phyloP scores from a whole-genome alignment of 2,113 vertebrate genomes.

The Isichthys henryi region DNA sequence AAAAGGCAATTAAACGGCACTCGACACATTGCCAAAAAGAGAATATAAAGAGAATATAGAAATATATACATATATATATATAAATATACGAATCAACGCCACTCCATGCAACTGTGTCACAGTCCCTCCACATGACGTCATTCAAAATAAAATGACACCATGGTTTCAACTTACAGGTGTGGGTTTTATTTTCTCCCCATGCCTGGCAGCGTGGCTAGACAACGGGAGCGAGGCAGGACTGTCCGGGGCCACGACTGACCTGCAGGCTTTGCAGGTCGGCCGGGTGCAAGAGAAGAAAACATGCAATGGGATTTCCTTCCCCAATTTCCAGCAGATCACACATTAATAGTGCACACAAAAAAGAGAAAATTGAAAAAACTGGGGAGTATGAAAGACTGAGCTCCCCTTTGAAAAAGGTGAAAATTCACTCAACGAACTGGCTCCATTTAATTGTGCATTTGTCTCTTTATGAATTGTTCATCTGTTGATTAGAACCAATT shows the following conservation, averaged over 20 bases:
- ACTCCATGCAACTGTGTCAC: conserved; percentile 73
- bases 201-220: conserved; percentile 60
- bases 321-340: background rate
- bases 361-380: background rate
- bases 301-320: conserved; percentile 57
- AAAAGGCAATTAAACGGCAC: conserved; percentile 59
- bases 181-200: conserved; percentile 54
- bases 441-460: background rate
- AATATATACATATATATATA: conserved; percentile 29
- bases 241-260: conserved; percentile 66
- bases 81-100: conserved; percentile 53
- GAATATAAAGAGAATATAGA: conserved; percentile 29
- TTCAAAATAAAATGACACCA: conserved; percentile 69
- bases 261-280: conserved; percentile 60
- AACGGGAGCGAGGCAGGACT: conserved; percentile 49
- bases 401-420: background rate
- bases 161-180: conserved; percentile 71
- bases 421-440: background rate
- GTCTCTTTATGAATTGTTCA: background rate
- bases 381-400: background rate
- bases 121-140: conserved; percentile 71
- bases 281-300: conserved; percentile 65
- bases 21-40: conserved; percentile 59
- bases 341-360: background rate
- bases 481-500: background rate